phyloP scores from a whole-genome alignment of 2,113 vertebrate species.

The Plectropomus leopardus region DNA sequence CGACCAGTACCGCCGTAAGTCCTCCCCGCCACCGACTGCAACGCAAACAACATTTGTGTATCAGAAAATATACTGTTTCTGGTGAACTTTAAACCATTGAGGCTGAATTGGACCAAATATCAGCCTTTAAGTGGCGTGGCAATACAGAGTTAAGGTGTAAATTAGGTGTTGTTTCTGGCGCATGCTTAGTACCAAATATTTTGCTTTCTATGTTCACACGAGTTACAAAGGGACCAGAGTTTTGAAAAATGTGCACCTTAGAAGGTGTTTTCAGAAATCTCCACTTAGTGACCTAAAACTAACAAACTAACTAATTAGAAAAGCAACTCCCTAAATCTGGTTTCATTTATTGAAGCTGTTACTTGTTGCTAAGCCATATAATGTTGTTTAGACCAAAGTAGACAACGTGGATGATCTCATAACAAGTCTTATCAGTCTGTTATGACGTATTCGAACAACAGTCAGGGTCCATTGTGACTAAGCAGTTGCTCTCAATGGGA shows the following conservation, averaged over 20 bases:
- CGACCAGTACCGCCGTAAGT: conserved; percentile 90
- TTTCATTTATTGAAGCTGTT: neutral
- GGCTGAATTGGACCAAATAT: too few species aligned
- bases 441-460: neutral
- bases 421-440: neutral
- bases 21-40: conserved; percentile 89
- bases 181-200: too few species aligned
- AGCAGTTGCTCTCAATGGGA: neutral
- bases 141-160: too few species aligned
- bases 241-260: too few species aligned
- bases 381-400: neutral
- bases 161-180: too few species aligned
- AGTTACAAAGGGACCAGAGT: too few species aligned
- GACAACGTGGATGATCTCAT: neutral
- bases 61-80: neutral
- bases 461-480: neutral
- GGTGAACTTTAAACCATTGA: too few species aligned
- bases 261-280: too few species aligned
- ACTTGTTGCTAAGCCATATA: neutral
- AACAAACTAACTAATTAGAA: too few species aligned
- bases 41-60: neutral
- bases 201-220: too few species aligned
- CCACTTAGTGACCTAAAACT: too few species aligned
- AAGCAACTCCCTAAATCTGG: neutral
- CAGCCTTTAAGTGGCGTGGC: too few species aligned